These are phyloP conservation scores for Seriola rivoliana DNA, from an alignment of 2,113 vertebrate species.

Conservation along the genomic window DNA sequence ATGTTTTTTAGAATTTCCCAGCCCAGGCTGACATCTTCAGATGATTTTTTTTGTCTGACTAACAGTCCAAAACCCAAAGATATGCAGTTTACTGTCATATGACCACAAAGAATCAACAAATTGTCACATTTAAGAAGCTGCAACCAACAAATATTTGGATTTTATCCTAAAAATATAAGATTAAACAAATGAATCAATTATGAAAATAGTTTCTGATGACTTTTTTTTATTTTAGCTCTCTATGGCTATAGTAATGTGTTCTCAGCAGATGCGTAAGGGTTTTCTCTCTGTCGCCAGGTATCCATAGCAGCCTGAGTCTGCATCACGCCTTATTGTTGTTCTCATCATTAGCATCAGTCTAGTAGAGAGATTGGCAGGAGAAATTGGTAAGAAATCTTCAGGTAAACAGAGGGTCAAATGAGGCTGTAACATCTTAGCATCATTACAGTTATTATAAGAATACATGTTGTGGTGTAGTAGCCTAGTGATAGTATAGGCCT, in stretches of 20 bases:
- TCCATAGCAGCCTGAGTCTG: constrained; percentile 55
- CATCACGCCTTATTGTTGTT: constrained; percentile 38
- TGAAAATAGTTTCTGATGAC: background rate
- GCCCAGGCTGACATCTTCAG: background rate
- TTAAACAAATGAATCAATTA: background rate
- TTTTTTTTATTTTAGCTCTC: background rate
- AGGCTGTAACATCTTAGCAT: constrained; percentile 13
- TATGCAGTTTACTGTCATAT: background rate
- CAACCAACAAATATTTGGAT: background rate
- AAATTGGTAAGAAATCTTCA: background rate
- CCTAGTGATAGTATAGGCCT: background rate
- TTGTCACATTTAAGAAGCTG: background rate
- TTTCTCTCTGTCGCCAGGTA: constrained; percentile 35
- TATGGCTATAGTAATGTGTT: constrained; percentile 6
- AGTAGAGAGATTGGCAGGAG: constrained; percentile 5
- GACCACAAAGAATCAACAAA: background rate
- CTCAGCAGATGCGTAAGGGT: constrained; percentile 14
- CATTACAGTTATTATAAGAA: background rate
- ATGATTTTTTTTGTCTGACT: background rate
- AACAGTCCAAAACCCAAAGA: background rate
- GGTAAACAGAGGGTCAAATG: constrained; percentile 10
- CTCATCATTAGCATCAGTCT: constrained; percentile 27
- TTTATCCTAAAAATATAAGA: background rate
- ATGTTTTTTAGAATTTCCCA: background rate
- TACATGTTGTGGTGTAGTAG: background rate